phyloP scores from a whole-genome alignment of 2,888 invertebrate genomes.

The Cryptus armator region DNA sequence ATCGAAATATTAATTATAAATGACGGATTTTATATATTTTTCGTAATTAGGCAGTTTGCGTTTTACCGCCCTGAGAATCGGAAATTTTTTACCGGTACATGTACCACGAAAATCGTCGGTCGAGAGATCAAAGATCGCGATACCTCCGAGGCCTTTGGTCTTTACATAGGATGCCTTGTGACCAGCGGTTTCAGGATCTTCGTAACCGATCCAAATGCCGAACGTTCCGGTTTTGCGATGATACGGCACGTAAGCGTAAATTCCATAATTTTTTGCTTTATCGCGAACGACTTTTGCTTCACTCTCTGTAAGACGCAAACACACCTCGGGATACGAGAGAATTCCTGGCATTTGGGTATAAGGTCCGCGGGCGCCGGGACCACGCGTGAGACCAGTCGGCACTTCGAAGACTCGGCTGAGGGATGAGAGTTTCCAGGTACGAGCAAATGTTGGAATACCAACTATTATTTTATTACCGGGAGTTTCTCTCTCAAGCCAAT shows the following conservation, averaged over 20 bases:
- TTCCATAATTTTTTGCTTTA: conserved; percentile 93
- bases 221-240: conserved; percentile 86
- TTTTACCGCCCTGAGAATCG: conserved; percentile 91
- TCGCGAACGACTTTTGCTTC: conserved; percentile 91
- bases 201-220: conserved; percentile 93
- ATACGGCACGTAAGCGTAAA: conserved; percentile 91
- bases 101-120: conserved; percentile 93
- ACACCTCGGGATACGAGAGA: conserved; percentile 93
- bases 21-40: no score
- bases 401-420: conserved; percentile 92
- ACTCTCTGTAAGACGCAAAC: conserved; percentile 90
- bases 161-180: conserved; percentile 91
- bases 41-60: no score
- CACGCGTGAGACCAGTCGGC: conserved; percentile 90
- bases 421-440: conserved; percentile 92
- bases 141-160: conserved; percentile 91
- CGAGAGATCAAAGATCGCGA: conserved; percentile 91
- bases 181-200: conserved; percentile 93
- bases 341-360: conserved; percentile 90
- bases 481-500: conserved; percentile 88
- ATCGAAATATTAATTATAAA: no score
- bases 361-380: conserved; percentile 91
- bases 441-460: conserved; percentile 90
- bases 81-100: conserved; percentile 93
- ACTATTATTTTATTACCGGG: conserved; percentile 90